Base-by-base conservation (phyloP, 2,113 vertebrate species). In the Heterochromis multidens region DNA sequence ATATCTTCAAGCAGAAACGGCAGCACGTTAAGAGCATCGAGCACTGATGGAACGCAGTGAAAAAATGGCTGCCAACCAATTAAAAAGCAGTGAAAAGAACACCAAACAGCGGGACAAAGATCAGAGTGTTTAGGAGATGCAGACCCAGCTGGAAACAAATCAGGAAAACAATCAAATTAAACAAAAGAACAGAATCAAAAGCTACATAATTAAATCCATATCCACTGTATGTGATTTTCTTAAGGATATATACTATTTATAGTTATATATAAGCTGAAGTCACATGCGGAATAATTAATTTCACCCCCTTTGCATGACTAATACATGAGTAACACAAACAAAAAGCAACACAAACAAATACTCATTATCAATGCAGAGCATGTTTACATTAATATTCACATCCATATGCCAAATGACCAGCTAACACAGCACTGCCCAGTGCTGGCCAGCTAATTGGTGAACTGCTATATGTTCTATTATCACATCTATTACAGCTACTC, bases 41-140 rank as follows among this genome's bases (percentile, higher is more conserved):
- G 58, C 52, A n/a, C 8, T 9, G 19, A 4, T 52, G 27, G 6
- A 74, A 74, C 2, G 3, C 11, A 4, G 78, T 27, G 61, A 35
- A 31, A 62, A 58, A 52, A 80, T 17, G 43, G 43, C 59, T 14
- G 4, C 37, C 4, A 7, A 33, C 63, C 46, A 49, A 82, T 52
- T 88, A 74, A 82, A 59, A 80, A 77, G 33, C 46, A 16, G 40
- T 81, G 70, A 74, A 65, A 85, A 87, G 49, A 74, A 52, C 46
- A 74, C 67, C 52, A 74, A 74, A 3, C 67, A 74, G 67, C 43
- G 1, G 67, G 67, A 74, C 25, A 52, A 52, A 52, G 67, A 52
- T 74, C 67, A 52, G 37, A 70, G 25, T 58, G 35, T 76, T 23
- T 52, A 52, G 43, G 46, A 3, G 67, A 58, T 12, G 19, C 19